These are phyloP conservation scores for Heliornis fulica DNA, from an alignment of 2,113 vertebrate species.

Conservation along the genomic window DNA sequence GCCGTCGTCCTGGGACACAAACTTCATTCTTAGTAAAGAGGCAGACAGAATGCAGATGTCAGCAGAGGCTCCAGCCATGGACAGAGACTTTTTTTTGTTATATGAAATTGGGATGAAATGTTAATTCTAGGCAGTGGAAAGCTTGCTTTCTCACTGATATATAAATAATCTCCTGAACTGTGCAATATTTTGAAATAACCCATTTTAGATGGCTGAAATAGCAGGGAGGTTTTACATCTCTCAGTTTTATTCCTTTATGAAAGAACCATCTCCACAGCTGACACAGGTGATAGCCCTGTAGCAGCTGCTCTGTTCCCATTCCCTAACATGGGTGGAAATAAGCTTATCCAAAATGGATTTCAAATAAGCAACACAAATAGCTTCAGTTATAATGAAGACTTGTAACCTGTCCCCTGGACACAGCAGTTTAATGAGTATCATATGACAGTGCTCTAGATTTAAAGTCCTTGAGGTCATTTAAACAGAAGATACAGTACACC, in stretches of 20 bases:
- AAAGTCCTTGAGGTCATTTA: background rate
- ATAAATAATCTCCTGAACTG: background rate
- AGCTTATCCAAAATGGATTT: background rate
- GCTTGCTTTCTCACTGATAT: background rate
- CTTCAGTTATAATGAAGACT: background rate
- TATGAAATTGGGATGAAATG: background rate
- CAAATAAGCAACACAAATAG: background rate
- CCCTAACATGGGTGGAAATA: background rate
- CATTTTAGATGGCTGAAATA: background rate
- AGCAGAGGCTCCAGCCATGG: background rate
- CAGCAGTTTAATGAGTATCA: background rate
- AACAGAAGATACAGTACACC: background rate
- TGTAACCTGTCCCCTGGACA: background rate
- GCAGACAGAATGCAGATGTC: background rate
- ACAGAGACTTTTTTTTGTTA: background rate
- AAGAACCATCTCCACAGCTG: background rate
- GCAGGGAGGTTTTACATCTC: background rate
- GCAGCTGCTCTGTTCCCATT: background rate
- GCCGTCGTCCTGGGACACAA: background rate
- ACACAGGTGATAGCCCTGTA: background rate
- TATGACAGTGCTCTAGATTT: background rate
- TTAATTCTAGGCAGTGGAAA: background rate
- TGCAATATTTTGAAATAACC: background rate
- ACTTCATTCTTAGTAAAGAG: background rate
- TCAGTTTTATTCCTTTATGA: background rate